Evolutionary conservation across 2,113 vertebrate species (phyloP).

Genomic region (Bufo bufo): DNA sequence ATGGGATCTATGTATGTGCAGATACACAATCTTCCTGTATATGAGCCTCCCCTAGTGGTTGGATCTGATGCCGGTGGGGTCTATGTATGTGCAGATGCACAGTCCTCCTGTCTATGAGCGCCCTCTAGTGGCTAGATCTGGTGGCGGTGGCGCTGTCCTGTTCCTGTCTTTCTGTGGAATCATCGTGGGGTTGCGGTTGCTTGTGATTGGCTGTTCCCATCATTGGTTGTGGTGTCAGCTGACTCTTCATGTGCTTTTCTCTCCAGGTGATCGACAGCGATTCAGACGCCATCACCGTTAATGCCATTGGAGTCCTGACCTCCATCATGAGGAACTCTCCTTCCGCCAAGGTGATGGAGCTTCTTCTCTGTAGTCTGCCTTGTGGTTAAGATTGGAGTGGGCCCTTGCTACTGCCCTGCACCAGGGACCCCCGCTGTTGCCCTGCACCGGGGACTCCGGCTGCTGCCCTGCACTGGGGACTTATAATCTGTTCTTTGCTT

Average conservation of each 20-base stretch:
- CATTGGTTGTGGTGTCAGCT: background rate
- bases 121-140: background rate
- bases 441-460: background rate
- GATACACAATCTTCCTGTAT: too few relatives aligned
- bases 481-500: background rate
- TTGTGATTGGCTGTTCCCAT: background rate
- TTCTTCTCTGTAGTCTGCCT: background rate
- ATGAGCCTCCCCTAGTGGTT: too few relatives aligned
- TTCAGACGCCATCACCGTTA: constrained; percentile 87
- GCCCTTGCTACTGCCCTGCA: too few relatives aligned
- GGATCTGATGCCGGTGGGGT: too few relatives aligned
- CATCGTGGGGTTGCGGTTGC: background rate
- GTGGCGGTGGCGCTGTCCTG: background rate
- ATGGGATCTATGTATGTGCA: too few relatives aligned
- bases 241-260: background rate
- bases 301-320: constrained; percentile 88
- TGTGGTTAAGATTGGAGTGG: too few relatives aligned
- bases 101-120: background rate
- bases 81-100: background rate
- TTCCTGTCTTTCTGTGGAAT: background rate
- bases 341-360: constrained; percentile 86
- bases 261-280: constrained; percentile 78
- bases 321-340: constrained; percentile 94
- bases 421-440: background rate
- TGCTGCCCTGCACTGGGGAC: background rate